Evolutionary conservation across 2,888 invertebrate genomes (phyloP).

Genomic region (Tanaodytes sp.): DNA sequence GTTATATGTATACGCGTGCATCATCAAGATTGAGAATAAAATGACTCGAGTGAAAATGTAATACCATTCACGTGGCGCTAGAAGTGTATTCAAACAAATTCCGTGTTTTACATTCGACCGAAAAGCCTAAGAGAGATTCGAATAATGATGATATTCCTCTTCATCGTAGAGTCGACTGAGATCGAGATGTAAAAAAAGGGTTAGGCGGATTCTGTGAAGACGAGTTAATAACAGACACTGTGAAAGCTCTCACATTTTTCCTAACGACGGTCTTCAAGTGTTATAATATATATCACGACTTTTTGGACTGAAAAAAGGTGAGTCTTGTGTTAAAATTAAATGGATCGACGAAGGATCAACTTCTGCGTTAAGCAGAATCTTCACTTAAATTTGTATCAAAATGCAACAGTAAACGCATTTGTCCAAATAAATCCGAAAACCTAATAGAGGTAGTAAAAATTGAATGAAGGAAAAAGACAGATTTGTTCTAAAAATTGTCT

Average conservation of each 20-base stretch:
- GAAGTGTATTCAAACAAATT: slow-evolving; percentile 46
- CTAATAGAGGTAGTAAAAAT: no score
- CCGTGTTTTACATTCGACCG: slow-evolving; percentile 38
- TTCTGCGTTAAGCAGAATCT: no score
- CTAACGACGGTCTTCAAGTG: slow-evolving; percentile 42
- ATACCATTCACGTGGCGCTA: slow-evolving; percentile 34
- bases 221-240: slow-evolving; percentile 49
- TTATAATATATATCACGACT: slow-evolving; percentile 35
- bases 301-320: no score
- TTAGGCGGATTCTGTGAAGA: slow-evolving; percentile 41
- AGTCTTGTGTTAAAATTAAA: no score
- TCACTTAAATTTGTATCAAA: no score
- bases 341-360: no score
- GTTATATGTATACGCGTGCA: no score
- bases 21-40: slow-evolving; percentile 37
- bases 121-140: slow-evolving; percentile 44
- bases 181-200: slow-evolving; percentile 40
- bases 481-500: no score
- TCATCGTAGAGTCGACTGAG: slow-evolving; percentile 40
- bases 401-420: no score
- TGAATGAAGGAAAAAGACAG: no score
- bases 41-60: slow-evolving; percentile 45
- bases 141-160: slow-evolving; percentile 49
- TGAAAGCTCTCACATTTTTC: slow-evolving; percentile 38
- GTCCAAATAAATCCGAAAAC: no score